Evolutionary conservation across 2,113 vertebrate genomes (phyloP).

Genomic region (Dendrocopos noguchii): DNA sequence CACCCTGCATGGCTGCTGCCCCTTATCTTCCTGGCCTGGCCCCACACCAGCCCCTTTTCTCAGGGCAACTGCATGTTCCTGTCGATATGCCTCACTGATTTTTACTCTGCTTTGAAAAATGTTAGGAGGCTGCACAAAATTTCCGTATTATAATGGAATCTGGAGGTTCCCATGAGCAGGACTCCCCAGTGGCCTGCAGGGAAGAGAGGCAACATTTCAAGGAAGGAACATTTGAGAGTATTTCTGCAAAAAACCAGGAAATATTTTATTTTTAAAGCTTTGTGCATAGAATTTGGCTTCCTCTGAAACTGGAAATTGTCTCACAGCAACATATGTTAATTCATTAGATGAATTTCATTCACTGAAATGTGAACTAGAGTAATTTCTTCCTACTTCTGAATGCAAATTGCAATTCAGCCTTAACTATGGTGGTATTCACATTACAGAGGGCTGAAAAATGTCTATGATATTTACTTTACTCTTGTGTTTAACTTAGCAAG

Average conservation of each 20-base stretch:
- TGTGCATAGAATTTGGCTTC: neutral
- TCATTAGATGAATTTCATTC: slow-evolving; percentile 2
- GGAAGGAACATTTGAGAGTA: neutral
- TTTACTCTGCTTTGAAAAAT: neutral
- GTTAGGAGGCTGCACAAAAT: neutral
- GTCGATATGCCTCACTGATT: neutral
- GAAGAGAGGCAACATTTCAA: neutral
- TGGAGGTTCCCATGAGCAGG: neutral
- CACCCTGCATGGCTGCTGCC: neutral
- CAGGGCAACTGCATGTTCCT: neutral
- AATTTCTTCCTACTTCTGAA: slow-evolving; percentile 23
- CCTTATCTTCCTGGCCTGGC: neutral
- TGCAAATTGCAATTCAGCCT: slow-evolving; percentile 9
- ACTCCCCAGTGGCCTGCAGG: accelerated
- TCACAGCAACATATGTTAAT: neutral
- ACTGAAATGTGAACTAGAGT: neutral
- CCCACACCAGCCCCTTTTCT: neutral
- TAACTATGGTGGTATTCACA: neutral
- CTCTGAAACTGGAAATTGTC: neutral
- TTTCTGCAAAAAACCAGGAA: neutral
- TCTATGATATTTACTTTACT: neutral
- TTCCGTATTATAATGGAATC: neutral
- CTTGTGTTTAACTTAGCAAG: neutral
- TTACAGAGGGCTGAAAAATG: neutral
- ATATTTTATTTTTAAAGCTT: neutral